These are phyloP conservation scores for Bubo scandiacus DNA, from an alignment of 2,113 vertebrate genomes.

Conservation along the genomic window DNA sequence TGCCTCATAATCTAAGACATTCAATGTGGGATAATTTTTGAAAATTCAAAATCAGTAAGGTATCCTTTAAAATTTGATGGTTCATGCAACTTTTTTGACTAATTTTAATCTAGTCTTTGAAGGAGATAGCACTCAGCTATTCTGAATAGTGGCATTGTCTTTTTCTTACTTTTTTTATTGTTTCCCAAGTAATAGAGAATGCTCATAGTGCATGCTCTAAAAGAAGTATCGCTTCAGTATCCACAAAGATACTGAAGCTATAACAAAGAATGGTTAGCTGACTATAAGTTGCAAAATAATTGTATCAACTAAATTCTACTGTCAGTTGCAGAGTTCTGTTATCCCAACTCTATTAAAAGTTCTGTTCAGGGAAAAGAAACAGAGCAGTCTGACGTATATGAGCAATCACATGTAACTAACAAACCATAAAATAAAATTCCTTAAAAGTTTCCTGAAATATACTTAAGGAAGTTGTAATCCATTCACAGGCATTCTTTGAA, in stretches of 20 bases:
- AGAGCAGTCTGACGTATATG: neutral
- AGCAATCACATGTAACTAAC: conserved; percentile 3
- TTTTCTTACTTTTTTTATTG: neutral
- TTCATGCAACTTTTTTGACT: neutral
- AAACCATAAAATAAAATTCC: conserved; percentile 23
- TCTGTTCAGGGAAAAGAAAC: neutral
- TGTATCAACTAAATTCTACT: neutral
- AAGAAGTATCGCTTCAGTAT: neutral
- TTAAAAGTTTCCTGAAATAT: conserved; percentile 26
- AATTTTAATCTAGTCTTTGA: neutral
- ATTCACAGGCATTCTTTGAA: conserved; percentile 40
- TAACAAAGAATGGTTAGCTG: neutral
- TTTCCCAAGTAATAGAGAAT: neutral
- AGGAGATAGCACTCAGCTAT: neutral
- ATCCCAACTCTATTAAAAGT: neutral
- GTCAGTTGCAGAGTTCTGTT: neutral
- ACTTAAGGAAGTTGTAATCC: conserved; percentile 9
- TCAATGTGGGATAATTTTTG: neutral
- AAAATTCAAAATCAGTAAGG: neutral
- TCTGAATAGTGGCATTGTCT: neutral
- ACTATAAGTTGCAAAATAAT: neutral
- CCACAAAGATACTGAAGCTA: no score
- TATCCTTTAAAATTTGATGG: neutral
- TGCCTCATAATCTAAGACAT: neutral
- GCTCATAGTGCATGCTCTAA: neutral